phyloP scores from a whole-genome alignment of 2,797 vertebrate genomes.

The Pseudochromis fuscus region DNA sequence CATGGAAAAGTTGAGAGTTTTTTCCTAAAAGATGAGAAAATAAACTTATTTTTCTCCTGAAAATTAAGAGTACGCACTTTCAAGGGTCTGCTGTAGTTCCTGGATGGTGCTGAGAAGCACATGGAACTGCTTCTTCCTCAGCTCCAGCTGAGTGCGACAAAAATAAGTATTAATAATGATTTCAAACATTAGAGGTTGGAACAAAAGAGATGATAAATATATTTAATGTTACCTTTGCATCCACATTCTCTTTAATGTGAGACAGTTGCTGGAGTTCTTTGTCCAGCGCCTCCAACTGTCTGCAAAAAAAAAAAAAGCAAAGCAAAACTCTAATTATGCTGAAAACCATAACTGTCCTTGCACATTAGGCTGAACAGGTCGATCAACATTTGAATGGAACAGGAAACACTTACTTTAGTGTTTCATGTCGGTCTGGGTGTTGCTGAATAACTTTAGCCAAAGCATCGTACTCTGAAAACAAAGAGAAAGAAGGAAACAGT shows the following conservation, averaged over 20 bases:
- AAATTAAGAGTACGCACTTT: slow-evolving; percentile 89
- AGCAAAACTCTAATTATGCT: background rate
- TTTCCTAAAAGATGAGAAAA: background rate
- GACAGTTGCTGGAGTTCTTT: slow-evolving; percentile 97
- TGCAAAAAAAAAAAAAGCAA: slow-evolving; percentile 70
- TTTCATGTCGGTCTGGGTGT: slow-evolving; percentile 97
- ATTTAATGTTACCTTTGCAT: slow-evolving; percentile 91
- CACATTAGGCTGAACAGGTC: background rate
- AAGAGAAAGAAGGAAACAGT: background rate
- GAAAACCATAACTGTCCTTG: background rate
- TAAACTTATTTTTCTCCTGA: too few species aligned
- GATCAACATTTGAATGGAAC: background rate
- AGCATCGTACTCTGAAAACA: slow-evolving; percentile 92
- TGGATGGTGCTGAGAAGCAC: slow-evolving; percentile 98
- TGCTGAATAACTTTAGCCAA: slow-evolving; percentile 98
- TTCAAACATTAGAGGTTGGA: background rate
- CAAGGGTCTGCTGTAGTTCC: slow-evolving; percentile 97
- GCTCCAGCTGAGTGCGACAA: slow-evolving; percentile 87
- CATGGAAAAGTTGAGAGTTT: background rate
- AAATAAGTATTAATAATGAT: background rate
- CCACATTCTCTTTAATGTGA: slow-evolving; percentile 96
- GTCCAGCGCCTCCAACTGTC: slow-evolving; percentile 95
- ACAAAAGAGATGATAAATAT: background rate
- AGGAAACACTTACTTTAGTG: slow-evolving; percentile 89
- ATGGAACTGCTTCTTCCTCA: slow-evolving; percentile 98